phyloP scores from a whole-genome alignment of 2,797 vertebrate genomes.

The Lithobates sylvaticus region DNA sequence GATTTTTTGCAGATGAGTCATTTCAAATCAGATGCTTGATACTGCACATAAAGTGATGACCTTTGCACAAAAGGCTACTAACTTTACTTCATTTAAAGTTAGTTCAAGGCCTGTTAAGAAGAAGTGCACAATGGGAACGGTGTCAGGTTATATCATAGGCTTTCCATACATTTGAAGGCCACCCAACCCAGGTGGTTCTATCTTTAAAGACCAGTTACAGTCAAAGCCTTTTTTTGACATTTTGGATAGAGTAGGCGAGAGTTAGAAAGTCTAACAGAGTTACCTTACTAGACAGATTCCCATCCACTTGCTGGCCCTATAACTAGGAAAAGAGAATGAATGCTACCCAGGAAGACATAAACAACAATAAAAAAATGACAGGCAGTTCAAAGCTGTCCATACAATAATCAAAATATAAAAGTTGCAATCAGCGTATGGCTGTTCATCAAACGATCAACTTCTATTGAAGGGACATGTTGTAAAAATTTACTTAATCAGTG shows the following conservation, averaged over 20 bases:
- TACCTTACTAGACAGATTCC: too few relatives aligned
- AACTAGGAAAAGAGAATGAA: too few relatives aligned
- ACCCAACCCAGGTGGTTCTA: not conserved
- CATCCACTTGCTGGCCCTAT: too few relatives aligned
- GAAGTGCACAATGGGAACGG: not conserved
- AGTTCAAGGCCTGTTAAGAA: not conserved
- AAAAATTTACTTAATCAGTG: too few relatives aligned
- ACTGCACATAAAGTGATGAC: slow-evolving; percentile 4
- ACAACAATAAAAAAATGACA: too few relatives aligned
- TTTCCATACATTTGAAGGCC: not conserved
- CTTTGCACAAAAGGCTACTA: not conserved
- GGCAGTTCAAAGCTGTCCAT: too few relatives aligned
- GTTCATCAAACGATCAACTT: too few relatives aligned
- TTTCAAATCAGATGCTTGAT: not conserved
- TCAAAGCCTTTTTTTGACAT: not conserved
- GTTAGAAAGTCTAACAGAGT: too few relatives aligned
- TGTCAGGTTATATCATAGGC: not conserved
- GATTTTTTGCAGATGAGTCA: slow-evolving; percentile 1
- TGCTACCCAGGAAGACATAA: too few relatives aligned
- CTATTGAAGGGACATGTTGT: too few relatives aligned
- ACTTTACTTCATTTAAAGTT: not conserved
- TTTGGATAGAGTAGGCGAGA: not conserved
- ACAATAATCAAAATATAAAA: too few relatives aligned
- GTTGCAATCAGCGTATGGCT: too few relatives aligned
- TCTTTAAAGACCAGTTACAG: not conserved